phyloP scores from a whole-genome alignment of 2,888 invertebrate genomes.

The Acleris cristana region DNA sequence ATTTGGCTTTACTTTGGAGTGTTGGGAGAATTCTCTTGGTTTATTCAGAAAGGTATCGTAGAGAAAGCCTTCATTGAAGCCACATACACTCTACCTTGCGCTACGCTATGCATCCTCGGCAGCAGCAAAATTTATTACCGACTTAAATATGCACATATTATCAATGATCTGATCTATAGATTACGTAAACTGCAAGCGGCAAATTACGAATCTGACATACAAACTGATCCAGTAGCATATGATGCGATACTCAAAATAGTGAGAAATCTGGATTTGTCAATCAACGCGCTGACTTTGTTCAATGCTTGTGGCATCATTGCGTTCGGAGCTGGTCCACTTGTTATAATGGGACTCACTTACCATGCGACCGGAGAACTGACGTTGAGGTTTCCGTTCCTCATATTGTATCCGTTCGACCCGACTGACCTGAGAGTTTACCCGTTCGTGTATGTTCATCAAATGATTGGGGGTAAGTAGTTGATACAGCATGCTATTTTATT shows the following conservation, averaged over 20 bases:
- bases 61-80: slow-evolving; percentile 47
- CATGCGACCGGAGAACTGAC: neutral
- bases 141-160: neutral
- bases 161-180: neutral
- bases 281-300: neutral
- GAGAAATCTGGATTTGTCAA: neutral
- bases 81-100: slow-evolving; percentile 52
- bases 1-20: neutral
- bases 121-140: slow-evolving; percentile 47
- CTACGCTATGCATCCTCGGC: slow-evolving; percentile 50
- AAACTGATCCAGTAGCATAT: neutral
- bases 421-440: slow-evolving; percentile 49
- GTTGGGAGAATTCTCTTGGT: slow-evolving; percentile 45
- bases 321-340: neutral
- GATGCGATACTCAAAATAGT: neutral
- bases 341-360: neutral
- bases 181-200: neutral
- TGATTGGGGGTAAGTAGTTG: slow-evolving; percentile 50
- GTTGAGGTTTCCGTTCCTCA: neutral
- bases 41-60: slow-evolving; percentile 39
- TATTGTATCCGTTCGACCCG: slow-evolving; percentile 56
- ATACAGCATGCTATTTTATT: neutral
- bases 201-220: neutral
- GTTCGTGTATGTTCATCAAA: slow-evolving; percentile 50
- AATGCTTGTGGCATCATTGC: neutral